Conservation (phyloP, 2,888 invertebrate species). For the Selenia dentaria region DNA sequence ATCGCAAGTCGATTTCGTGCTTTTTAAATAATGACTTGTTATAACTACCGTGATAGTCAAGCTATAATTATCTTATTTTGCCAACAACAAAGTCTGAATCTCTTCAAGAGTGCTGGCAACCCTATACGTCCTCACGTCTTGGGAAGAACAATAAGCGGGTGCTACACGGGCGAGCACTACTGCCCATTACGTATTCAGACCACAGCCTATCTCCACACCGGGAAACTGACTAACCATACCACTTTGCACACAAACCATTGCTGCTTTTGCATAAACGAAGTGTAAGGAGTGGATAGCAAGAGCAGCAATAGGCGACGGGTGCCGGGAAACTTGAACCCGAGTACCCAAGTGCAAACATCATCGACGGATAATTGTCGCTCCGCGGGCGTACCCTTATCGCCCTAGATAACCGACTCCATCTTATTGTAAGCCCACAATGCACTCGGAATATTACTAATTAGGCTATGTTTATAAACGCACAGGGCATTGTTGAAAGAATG, state of each 20-base stretch:
- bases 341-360: conserved; percentile 46
- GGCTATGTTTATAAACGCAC: conserved; percentile 79
- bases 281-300: conserved; percentile 2
- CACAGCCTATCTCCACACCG: conserved; percentile 59
- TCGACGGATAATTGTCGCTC: conserved; percentile 80
- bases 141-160: conserved; percentile 43
- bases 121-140: conserved; percentile 16
- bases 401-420: conserved; percentile 79
- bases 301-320: conserved; percentile 43
- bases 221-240: conserved; percentile 29
- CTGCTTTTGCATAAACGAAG: not conserved
- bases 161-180: conserved; percentile 77
- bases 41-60: too few relatives aligned
- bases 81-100: too few relatives aligned
- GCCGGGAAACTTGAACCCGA: conserved; percentile 20
- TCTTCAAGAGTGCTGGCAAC: too few relatives aligned
- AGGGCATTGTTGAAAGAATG: conserved; percentile 82
- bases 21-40: too few relatives aligned
- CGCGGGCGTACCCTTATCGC: conserved; percentile 70
- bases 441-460: conserved; percentile 83
- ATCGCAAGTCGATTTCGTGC: too few relatives aligned
- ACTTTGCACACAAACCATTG: not conserved
- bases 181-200: conserved; percentile 77
- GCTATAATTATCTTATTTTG: too few relatives aligned
- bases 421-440: conserved; percentile 81